Conservation (phyloP, 2,797 vertebrate species). For the Huso huso region DNA sequence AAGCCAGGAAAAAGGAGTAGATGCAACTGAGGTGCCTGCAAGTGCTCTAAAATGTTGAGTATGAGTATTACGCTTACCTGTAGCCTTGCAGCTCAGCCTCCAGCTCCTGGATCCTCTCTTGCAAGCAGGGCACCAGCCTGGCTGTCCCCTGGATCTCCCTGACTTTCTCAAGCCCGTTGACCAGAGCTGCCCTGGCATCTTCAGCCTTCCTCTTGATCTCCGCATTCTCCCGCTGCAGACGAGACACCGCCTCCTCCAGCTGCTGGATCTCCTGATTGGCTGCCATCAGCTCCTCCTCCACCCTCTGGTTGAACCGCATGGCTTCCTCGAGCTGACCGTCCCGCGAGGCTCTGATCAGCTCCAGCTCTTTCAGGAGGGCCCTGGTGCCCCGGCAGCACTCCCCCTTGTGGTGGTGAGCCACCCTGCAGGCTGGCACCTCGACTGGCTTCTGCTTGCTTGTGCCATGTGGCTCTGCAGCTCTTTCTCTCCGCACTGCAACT, state of each 20-base stretch:
- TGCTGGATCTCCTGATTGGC: conserved; percentile 46
- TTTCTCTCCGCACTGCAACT: conserved; percentile 46
- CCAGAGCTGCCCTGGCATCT: conserved; percentile 57
- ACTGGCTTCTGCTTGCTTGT: conserved; percentile 12
- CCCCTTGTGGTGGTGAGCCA: too few relatives aligned
- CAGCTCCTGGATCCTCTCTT: conserved; percentile 45
- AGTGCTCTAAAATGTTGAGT: too few relatives aligned
- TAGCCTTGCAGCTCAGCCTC: conserved; percentile 44
- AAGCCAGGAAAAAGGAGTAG: too few relatives aligned
- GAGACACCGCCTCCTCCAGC: conserved; percentile 37
- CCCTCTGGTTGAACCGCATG: conserved; percentile 50
- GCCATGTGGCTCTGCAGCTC: not conserved
- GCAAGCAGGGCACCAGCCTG: conserved; percentile 44
- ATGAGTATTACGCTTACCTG: conserved; percentile 35
- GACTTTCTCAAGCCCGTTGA: conserved; percentile 50
- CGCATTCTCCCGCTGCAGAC: conserved; percentile 48
- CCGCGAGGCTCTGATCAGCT: conserved; percentile 57
- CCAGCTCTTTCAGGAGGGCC: conserved; percentile 58
- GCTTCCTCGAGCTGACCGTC: conserved; percentile 66
- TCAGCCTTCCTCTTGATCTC: conserved; percentile 57
- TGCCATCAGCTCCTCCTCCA: conserved; percentile 58
- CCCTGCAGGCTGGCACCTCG: not conserved
- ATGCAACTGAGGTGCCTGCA: too few relatives aligned
- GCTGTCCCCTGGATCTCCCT: conserved; percentile 56
- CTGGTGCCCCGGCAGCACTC: conserved; percentile 28